These are phyloP conservation scores for Colletes collaris DNA, from an alignment of 2,888 invertebrate species.

Conservation along the genomic window DNA sequence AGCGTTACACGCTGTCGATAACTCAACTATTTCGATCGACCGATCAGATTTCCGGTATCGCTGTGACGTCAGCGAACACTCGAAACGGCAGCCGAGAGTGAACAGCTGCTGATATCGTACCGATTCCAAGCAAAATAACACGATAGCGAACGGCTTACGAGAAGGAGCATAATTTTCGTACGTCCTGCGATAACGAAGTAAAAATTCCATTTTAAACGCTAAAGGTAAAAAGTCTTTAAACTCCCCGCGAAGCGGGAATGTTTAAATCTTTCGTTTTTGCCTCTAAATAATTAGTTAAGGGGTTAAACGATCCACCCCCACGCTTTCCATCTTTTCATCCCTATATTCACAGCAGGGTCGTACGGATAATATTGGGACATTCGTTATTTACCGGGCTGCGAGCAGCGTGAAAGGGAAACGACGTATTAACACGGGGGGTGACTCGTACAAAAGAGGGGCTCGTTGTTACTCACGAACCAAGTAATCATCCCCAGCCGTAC, in stretches of 20 bases:
- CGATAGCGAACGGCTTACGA: no score
- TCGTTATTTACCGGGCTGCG: conserved; percentile 48
- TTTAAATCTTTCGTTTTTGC: background rate
- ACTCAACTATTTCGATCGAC: background rate
- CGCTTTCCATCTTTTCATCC: conserved; percentile 10
- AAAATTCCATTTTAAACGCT: no score
- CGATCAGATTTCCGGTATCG: no score
- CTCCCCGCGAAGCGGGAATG: background rate
- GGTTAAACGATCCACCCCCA: conserved; percentile 11
- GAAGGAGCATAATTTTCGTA: no score
- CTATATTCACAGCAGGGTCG: background rate
- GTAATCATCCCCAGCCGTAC: conserved; percentile 29
- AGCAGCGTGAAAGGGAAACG: conserved; percentile 24
- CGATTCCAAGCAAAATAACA: no score
- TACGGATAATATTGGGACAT: conserved; percentile 34
- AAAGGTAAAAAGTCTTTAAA: no score
- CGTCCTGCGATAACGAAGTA: no score
- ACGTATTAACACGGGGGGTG: conserved; percentile 39
- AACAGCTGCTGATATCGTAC: no score
- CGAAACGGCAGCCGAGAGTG: no score
- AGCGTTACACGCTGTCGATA: no score
- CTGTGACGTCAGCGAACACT: no score
- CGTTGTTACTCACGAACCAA: conserved; percentile 22
- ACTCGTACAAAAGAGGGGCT: conserved; percentile 31
- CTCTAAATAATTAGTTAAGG: conserved; percentile 19